Evolutionary conservation across 2,888 invertebrate genomes (phyloP), one percentile per base, ranked within the genome.

Genomic region (Polymixis lichenea): DNA sequence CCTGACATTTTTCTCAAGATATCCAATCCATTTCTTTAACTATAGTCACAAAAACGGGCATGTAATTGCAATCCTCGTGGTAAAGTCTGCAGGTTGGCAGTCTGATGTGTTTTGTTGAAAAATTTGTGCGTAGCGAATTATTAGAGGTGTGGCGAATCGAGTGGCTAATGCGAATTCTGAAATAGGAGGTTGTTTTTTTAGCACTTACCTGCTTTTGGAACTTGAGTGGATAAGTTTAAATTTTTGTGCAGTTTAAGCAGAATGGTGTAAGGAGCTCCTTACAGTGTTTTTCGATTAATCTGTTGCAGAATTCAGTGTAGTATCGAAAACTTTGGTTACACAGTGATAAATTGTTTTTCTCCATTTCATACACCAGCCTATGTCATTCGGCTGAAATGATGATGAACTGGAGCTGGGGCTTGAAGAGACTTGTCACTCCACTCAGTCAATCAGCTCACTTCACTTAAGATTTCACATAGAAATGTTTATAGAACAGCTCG

Each of bases 31-130:
- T 28, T 74, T 67, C 71, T 73, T 13, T 5, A 66, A 69, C 22
- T 28, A 62, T 13, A 13, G 38, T 64, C 32, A 71, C 66, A 85
- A 86, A 86, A 80, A 81, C 68, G 28, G 77, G 84, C 92, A 86
- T 93, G 90, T 89, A 93, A 93, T 93, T 72, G 15, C 46, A 89
- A 94, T 92, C 93, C 78, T 83, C 93, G 93, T 94, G 94, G 93
- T 89, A 94, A 91, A 84, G 55, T 71, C 62, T 73, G 81, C 85
- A 89, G 87, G 88, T 83, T 75, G 78, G 69, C 74, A 62, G 46
- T 69, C 22, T 73, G 64, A 77, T 74, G 61, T 19, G 25, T 78
- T 87, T 77, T 75, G 56, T 76, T 28, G 11, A 71, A 77, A 77
- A 84, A 70, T 77, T 58, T 55, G 74, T 43, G 77, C 82, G 82